Percentiles rank a stretch among this genome's conserved stretches.
Evolutionary conservation across 2,888 invertebrate genomes (phyloP).

Genomic region (Drosophila aldrichi): DNA sequence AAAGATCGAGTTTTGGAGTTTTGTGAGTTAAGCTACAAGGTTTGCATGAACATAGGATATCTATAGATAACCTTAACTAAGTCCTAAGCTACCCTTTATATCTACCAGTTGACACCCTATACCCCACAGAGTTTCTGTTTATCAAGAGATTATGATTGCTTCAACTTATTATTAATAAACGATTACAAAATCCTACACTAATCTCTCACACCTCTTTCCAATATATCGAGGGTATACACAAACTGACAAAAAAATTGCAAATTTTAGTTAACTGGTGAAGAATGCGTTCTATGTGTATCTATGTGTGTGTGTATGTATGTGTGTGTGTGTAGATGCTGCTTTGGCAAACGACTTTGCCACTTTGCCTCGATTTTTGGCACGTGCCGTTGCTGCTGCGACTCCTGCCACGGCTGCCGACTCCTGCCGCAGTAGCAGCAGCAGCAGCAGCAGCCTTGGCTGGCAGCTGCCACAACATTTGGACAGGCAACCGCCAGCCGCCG

Average conservation of each 20-base stretch:
- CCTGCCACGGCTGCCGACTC: constrained; percentile 1
- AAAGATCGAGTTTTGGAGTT: no score
- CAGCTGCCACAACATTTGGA: constrained; percentile 53
- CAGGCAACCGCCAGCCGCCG: constrained; percentile 24
- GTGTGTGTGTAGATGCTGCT: constrained; percentile 28
- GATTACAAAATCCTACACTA: background rate
- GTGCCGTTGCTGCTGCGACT: constrained; percentile 38
- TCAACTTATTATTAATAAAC: background rate
- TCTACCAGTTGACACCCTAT: no score
- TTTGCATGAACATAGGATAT: no score
- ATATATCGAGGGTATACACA: constrained; percentile 1
- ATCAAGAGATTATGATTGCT: no score
- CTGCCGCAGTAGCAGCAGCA: background rate
- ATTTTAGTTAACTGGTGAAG: constrained; percentile 5
- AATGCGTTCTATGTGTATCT: background rate
- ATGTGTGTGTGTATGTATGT: background rate
- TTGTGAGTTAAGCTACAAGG: no score
- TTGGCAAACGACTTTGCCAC: constrained; percentile 67
- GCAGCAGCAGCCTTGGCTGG: constrained; percentile 7
- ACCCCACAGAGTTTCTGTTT: no score
- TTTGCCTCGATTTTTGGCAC: constrained; percentile 60
- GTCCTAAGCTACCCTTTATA: no score
- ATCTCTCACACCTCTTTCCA: background rate
- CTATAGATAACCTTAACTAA: no score
- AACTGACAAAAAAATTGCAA: background rate